These are phyloP conservation scores for Thyatira batis DNA, from an alignment of 2,888 invertebrate species.

Conservation along the genomic window DNA sequence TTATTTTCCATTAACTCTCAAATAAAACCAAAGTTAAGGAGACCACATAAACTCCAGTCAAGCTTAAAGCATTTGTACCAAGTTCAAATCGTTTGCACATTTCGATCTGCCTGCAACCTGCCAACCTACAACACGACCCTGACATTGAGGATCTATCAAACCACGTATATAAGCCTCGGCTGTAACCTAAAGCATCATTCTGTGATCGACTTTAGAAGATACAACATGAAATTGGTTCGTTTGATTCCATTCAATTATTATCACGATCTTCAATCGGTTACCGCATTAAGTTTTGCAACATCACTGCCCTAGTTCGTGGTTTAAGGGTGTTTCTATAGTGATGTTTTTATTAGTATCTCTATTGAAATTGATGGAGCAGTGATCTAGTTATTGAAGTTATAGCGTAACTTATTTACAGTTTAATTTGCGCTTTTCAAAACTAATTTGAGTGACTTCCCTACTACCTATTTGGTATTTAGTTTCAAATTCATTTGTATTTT, in stretches of 20 bases:
- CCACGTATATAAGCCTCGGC: conserved; percentile 62
- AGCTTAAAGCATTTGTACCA: background rate
- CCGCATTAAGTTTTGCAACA: background rate
- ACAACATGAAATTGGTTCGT: conserved; percentile 75
- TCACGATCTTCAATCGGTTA: background rate
- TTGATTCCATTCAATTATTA: background rate
- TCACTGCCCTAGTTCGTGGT: background rate
- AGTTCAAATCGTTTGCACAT: background rate
- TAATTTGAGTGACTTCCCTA: too few relatives aligned
- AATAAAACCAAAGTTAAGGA: too few relatives aligned
- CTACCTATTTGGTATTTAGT: too few relatives aligned
- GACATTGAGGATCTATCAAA: conserved; percentile 50
- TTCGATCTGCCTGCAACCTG: background rate
- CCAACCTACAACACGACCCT: conserved; percentile 45
- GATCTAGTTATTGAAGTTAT: too few relatives aligned
- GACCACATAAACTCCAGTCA: background rate
- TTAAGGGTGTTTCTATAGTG: conserved; percentile 8
- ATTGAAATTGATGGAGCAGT: too few relatives aligned
- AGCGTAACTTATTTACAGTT: too few relatives aligned
- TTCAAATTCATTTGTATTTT: too few relatives aligned
- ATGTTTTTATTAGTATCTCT: background rate
- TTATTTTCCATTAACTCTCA: too few relatives aligned
- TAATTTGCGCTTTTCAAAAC: too few relatives aligned
- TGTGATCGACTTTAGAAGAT: conserved; percentile 47
- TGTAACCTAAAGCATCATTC: conserved; percentile 54